Conservation (phyloP, 2,113 vertebrate species). For the Centropus unirufus region DNA sequence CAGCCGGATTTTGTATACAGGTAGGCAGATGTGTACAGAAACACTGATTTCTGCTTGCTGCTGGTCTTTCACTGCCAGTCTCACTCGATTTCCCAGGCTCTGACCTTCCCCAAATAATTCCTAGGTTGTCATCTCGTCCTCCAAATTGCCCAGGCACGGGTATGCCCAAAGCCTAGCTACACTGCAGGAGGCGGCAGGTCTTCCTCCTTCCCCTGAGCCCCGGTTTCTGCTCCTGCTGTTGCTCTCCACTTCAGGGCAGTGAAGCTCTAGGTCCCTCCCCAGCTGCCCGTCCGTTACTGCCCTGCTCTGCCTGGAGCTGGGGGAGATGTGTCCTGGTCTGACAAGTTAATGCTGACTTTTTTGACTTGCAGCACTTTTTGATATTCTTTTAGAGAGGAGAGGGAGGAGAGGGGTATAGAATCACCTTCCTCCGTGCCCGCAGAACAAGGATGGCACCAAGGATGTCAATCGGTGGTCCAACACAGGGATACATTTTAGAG, state of each 20-base stretch:
- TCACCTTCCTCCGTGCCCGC: not conserved
- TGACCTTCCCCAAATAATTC: not conserved
- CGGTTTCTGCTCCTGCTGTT: not conserved
- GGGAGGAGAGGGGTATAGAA: not conserved
- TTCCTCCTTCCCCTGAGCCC: not conserved
- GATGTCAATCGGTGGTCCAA: not conserved
- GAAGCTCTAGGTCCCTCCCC: not conserved
- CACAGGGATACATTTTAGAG: not conserved
- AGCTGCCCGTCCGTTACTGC: not conserved
- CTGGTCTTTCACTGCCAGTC: not conserved
- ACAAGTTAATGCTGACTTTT: not conserved
- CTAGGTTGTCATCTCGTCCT: not conserved
- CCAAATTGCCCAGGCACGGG: not conserved
- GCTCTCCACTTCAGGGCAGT: not conserved
- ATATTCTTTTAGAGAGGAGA: not conserved
- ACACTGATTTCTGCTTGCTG: not conserved
- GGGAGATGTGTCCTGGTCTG: not conserved
- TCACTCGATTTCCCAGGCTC: not conserved
- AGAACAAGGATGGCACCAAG: not conserved
- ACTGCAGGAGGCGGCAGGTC: not conserved
- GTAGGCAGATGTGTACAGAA: constrained; percentile 52
- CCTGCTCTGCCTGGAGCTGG: not conserved
- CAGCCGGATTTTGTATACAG: constrained; percentile 91
- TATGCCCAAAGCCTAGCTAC: not conserved
- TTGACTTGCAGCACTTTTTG: not conserved